Evolutionary conservation across 2,888 invertebrate species (phyloP).

Genomic region (Mythimna loreyi): DNA sequence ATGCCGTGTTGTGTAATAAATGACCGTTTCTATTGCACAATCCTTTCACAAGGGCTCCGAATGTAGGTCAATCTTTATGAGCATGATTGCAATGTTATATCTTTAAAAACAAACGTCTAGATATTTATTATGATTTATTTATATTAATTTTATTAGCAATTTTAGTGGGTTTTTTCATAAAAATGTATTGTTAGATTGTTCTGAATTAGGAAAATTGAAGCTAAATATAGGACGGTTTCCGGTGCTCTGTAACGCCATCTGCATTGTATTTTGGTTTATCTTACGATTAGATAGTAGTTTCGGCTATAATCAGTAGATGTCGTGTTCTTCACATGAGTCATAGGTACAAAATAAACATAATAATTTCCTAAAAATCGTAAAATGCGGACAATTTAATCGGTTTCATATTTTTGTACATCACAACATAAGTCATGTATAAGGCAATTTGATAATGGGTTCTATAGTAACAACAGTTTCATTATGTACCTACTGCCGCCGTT

Average conservation of each 20-base stretch:
- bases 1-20: slow-evolving; percentile 89
- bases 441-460: neutral
- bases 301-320: slow-evolving; percentile 42
- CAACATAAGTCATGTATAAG: neutral
- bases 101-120: slow-evolving; percentile 49
- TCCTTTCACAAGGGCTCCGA: slow-evolving; percentile 91
- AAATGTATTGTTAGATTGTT: neutral
- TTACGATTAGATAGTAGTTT: slow-evolving; percentile 25
- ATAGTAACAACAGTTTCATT: slow-evolving; percentile 2
- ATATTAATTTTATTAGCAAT: slow-evolving; percentile 10
- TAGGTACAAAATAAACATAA: neutral
- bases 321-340: slow-evolving; percentile 18
- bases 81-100: slow-evolving; percentile 79
- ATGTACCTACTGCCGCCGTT: neutral
- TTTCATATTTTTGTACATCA: neutral
- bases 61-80: slow-evolving; percentile 90
- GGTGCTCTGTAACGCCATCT: slow-evolving; percentile 66
- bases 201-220: slow-evolving; percentile 16
- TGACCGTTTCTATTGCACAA: slow-evolving; percentile 91
- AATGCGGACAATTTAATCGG: neutral
- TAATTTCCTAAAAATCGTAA: neutral
- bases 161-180: slow-evolving; percentile 2
- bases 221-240: slow-evolving; percentile 51
- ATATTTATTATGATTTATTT: slow-evolving; percentile 2
- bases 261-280: slow-evolving; percentile 7